phyloP scores from a whole-genome alignment of 2,888 invertebrate genomes.

The Platynereis dumerilii region DNA sequence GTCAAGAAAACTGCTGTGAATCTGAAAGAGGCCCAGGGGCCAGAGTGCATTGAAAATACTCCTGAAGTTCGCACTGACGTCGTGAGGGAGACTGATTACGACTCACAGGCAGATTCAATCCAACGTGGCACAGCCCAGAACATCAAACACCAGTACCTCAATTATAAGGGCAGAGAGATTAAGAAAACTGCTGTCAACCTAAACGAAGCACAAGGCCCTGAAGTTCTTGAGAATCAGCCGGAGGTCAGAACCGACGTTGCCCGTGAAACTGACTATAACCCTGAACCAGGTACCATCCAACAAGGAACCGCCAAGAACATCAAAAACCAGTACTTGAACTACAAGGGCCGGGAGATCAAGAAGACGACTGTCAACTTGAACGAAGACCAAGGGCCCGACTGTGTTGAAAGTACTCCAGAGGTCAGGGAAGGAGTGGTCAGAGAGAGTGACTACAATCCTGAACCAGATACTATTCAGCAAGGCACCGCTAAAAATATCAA shows the following conservation, averaged over 20 bases:
- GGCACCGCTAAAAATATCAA: conserved; percentile 5
- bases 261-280: conserved; percentile 27
- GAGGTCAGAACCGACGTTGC: conserved; percentile 32
- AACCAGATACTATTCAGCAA: not conserved
- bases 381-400: conserved; percentile 24
- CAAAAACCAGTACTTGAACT: not conserved
- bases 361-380: conserved; percentile 29
- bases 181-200: conserved; percentile 4
- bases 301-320: conserved; percentile 1
- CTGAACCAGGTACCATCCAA: not conserved
- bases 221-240: conserved; percentile 34
- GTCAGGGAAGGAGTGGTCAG: conserved; percentile 28
- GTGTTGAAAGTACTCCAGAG: conserved; percentile 34
- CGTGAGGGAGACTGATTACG: not conserved
- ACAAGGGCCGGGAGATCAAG: conserved; percentile 19
- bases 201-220: not conserved
- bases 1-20: not conserved
- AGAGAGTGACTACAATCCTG: conserved; percentile 4
- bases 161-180: not conserved
- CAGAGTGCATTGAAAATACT: conserved; percentile 24
- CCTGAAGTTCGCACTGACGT: conserved; percentile 12
- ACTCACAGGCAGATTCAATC: not conserved
- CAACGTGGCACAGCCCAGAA: conserved; percentile 10
- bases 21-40: conserved; percentile 19
- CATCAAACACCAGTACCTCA: conserved; percentile 13